phyloP scores from a whole-genome alignment of 1,140 invertebrate species.

The Zophobas morio region DNA sequence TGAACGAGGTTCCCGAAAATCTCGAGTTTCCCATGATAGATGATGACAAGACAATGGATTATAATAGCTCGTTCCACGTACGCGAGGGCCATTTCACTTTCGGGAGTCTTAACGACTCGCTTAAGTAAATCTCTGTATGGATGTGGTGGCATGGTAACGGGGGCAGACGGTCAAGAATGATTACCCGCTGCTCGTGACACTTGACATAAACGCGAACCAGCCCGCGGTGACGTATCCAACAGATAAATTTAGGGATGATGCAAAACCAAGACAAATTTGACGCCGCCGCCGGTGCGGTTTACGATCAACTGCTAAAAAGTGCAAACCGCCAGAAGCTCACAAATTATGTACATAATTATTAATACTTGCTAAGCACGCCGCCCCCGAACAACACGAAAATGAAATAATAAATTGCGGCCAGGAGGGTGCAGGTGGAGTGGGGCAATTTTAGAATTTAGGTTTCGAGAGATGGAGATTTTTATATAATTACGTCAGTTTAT shows the following conservation, averaged over 20 bases:
- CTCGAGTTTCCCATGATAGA: conserved; percentile 26
- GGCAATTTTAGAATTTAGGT: too few species aligned
- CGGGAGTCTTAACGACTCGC: conserved; percentile 24
- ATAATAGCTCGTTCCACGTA: conserved; percentile 24
- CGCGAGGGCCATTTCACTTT: conserved; percentile 22
- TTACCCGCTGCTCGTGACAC: conserved; percentile 48
- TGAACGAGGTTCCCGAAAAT: conserved; percentile 2
- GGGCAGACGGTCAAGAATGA: conserved; percentile 43
- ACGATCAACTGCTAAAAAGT: conserved; percentile 21
- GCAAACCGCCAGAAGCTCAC: conserved; percentile 8
- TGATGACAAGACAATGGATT: conserved; percentile 37
- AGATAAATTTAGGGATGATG: conserved; percentile 44
- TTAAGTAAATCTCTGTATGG: conserved; percentile 27
- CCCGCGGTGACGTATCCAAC: conserved; percentile 29
- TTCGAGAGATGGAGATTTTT: too few species aligned
- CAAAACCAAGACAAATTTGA: conserved; percentile 48
- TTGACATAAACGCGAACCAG: conserved; percentile 41
- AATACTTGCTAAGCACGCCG: conserved; percentile 4
- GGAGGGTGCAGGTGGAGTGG: background rate
- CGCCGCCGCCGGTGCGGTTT: background rate
- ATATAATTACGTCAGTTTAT: too few species aligned
- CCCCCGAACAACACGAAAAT: conserved; percentile 6
- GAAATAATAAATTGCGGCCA: background rate
- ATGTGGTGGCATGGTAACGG: background rate
- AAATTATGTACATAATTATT: conserved; percentile 41